Conservation (phyloP, 2,888 invertebrate genomes). For the Rhagonycha lutea region DNA sequence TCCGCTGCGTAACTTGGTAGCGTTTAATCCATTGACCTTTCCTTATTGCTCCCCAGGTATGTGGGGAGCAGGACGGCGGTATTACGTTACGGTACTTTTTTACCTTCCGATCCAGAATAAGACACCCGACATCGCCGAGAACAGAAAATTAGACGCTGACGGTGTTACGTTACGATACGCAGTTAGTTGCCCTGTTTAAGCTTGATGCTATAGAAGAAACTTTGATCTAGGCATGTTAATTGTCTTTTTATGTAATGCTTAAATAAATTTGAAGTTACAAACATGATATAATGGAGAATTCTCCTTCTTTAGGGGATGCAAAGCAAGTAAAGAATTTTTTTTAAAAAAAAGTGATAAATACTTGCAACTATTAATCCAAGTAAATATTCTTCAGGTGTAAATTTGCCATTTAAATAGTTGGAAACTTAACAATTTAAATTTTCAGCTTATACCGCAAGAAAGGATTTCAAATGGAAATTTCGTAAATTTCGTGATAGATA, state of each 20-base stretch:
- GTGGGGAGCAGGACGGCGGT: too few species aligned
- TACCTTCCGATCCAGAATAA: too few species aligned
- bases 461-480: conserved; percentile 17
- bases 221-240: neutral
- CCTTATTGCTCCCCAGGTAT: too few species aligned
- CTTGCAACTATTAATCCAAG: neutral
- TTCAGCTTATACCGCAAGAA: conserved; percentile 15
- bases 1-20: too few species aligned
- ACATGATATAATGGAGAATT: neutral
- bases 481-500: conserved; percentile 15
- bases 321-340: neutral
- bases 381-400: neutral
- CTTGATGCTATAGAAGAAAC: neutral
- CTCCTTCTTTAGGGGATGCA: neutral
- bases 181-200: neutral
- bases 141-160: too few species aligned
- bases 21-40: too few species aligned
- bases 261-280: neutral
- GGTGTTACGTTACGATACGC: too few species aligned
- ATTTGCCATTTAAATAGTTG: neutral
- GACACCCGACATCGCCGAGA: too few species aligned
- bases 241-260: neutral
- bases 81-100: too few species aligned
- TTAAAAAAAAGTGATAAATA: neutral
- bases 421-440: neutral